These are phyloP conservation scores for Orchesella cincta DNA, from an alignment of 1,140 invertebrate species.

Conservation along the genomic window DNA sequence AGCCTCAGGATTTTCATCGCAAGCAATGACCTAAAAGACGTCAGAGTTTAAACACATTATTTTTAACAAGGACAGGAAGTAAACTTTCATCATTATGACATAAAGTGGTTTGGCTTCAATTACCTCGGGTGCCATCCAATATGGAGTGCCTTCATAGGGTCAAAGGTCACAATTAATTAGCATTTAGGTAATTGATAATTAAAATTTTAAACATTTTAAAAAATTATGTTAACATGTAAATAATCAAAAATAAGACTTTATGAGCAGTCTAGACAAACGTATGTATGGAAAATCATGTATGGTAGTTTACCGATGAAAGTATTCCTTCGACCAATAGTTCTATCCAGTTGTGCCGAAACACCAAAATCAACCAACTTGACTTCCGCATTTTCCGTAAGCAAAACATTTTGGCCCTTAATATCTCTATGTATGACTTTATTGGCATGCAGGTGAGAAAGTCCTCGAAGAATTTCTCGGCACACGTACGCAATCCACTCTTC, in stretches of 20 bases:
- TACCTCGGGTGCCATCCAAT: conserved; percentile 61
- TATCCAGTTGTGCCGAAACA: conserved; percentile 97
- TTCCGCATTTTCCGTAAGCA: conserved; percentile 96
- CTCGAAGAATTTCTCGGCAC: conserved; percentile 93
- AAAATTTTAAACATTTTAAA: background rate
- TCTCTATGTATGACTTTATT: conserved; percentile 99
- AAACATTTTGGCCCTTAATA: conserved; percentile 99
- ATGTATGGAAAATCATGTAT: too few relatives aligned
- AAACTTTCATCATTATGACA: background rate
- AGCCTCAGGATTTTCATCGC: conserved; percentile 99
- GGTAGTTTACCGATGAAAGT: conserved; percentile 99
- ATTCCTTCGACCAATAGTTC: conserved; percentile 96
- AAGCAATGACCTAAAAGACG: conserved; percentile 81
- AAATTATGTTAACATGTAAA: background rate
- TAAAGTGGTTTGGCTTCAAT: background rate
- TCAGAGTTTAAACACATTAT: background rate
- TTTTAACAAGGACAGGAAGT: background rate
- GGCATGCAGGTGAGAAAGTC: conserved; percentile 94
- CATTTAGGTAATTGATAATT: too few relatives aligned
- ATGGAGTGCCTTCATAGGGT: too few relatives aligned
- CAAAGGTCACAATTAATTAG: too few relatives aligned
- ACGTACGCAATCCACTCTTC: conserved; percentile 99
- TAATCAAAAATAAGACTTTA: too few relatives aligned
- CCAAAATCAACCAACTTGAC: conserved; percentile 87
- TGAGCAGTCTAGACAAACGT: too few relatives aligned